Evolutionary conservation across 2,888 invertebrate species (phyloP), one percentile per base, ranked within the genome.

Genomic region (Exephanes ischioxanthus): DNA sequence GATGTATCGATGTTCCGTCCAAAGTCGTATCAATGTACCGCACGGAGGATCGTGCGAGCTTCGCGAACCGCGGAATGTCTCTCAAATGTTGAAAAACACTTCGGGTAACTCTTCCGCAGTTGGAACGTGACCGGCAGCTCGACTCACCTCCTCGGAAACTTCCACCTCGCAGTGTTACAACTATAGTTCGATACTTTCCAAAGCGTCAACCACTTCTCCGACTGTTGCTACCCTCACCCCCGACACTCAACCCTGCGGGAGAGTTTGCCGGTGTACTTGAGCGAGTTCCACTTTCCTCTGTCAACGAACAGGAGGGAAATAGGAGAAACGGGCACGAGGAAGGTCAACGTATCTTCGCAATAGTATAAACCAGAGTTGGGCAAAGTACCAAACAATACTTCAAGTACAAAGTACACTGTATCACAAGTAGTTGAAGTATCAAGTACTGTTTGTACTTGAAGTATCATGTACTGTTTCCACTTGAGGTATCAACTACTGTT

Each of bases 51-150:
- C 16, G 37, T 16, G 41, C 19, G 51, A 70, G 58, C 70, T 45
- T 3, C 22, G 45, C 45, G 45, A 22, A 70, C 45, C 45, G 45
- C 26, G 45, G 19, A 45, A 48, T 30, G 48, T 63, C 58, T 68
- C 79, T 79, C 37, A 14, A 19, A 37, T 30, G 58, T 6, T 11
- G 30, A 70, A 63, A 70, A 51, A 79, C 71, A 63, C 71, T 79
- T 79, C 33, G 22, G 48, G 48, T 61, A 67, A 79, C 71, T 63
- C 71, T 51, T 61, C 71, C 71, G 51, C 19, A 37, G 58, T 68
- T 26, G 33, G 71, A 79, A 71, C 79, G 79, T 79, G 79, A 79
- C 71, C 71, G 22, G 71, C 48, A 63, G 70, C 61, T 33, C 61
- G 51, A 71, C 58, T 55, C 48, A 22, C 58, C 51, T 53, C 48